phyloP scores from a whole-genome alignment of 2,113 vertebrate genomes.

The Alligator mississippiensis region DNA sequence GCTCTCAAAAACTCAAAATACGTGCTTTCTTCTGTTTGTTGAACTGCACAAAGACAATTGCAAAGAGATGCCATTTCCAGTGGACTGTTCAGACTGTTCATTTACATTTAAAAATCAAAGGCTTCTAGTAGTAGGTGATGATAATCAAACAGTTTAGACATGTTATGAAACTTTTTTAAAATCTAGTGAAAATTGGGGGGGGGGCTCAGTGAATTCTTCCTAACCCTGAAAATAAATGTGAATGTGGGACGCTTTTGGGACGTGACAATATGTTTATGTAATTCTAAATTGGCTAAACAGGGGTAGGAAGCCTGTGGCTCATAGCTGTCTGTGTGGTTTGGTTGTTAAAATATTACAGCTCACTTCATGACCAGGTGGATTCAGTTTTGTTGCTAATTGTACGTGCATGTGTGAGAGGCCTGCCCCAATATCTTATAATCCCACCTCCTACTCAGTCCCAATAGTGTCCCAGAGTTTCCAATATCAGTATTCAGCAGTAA shows the following conservation, averaged over 20 bases:
- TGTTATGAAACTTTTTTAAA: background rate
- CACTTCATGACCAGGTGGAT: background rate
- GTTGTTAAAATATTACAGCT: conserved; percentile 4
- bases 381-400: background rate
- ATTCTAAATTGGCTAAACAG: background rate
- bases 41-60: background rate
- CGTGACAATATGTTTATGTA: background rate
- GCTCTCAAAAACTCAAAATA: background rate
- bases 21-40: no score
- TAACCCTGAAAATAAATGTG: background rate
- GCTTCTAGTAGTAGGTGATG: background rate
- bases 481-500: background rate
- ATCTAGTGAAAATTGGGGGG: background rate
- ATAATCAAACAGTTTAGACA: background rate
- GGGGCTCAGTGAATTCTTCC: background rate
- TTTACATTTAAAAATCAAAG: conserved; percentile 11
- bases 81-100: background rate
- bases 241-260: background rate
- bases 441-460: background rate
- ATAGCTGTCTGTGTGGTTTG: background rate
- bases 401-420: background rate
- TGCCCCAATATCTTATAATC: background rate
- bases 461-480: background rate
- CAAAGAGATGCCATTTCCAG: background rate
- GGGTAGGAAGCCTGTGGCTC: background rate